These are phyloP conservation scores for Hippoglossus stenolepis DNA, from an alignment of 2,113 vertebrate species.

Conservation along the genomic window DNA sequence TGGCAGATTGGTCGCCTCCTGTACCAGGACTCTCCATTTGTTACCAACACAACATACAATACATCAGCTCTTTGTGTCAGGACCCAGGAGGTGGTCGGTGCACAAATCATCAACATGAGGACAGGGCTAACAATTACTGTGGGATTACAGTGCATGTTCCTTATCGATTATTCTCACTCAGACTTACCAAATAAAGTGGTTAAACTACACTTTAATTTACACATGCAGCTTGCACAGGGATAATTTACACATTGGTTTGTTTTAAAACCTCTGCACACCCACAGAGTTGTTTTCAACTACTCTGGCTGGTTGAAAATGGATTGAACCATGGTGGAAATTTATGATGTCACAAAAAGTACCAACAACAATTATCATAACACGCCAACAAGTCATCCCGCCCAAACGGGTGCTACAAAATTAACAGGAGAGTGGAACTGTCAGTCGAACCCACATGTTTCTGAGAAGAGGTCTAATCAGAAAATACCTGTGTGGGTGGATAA, in stretches of 20 bases:
- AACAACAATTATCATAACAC: neutral
- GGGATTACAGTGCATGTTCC: conserved; percentile 52
- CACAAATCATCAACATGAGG: conserved; percentile 42
- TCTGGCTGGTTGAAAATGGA: neutral
- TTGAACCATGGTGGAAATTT: neutral
- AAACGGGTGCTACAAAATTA: neutral
- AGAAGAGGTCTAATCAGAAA: neutral
- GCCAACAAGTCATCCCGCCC: neutral
- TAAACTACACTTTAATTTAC: conserved; percentile 55
- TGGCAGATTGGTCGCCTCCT: conserved; percentile 89
- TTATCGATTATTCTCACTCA: conserved; percentile 37
- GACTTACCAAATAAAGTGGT: conserved; percentile 48
- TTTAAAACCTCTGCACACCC: neutral
- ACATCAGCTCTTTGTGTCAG: conserved; percentile 48
- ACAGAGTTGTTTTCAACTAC: neutral
- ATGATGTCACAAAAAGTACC: neutral
- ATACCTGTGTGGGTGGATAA: neutral
- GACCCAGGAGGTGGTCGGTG: conserved; percentile 54
- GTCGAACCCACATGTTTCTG: neutral
- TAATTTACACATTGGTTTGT: conserved; percentile 45
- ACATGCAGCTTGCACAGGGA: conserved; percentile 69
- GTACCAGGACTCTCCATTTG: conserved; percentile 77
- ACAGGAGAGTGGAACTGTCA: neutral
- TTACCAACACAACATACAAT: conserved; percentile 68
- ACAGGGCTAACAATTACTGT: conserved; percentile 41